A percentile compares a stretch with the other conserved stretches of the same genome.
Conservation (phyloP, 2,888 invertebrate species). For the Crepidodera aurea region DNA sequence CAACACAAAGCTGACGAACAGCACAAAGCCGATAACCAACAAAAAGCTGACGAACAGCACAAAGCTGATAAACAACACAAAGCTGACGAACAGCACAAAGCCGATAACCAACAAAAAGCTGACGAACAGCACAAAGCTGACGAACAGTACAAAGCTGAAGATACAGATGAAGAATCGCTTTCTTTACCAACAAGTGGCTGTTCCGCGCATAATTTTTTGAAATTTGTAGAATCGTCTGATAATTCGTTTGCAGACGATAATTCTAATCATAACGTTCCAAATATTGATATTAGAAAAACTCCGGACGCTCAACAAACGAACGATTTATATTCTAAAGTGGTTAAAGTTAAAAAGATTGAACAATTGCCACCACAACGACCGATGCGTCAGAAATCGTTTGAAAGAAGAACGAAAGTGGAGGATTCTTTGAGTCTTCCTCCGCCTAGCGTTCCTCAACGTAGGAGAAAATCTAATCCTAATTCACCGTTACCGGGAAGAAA, state of each 20-base stretch:
- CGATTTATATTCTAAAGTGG: no score
- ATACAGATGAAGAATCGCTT: constrained; percentile 16
- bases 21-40: no score
- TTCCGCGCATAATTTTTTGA: constrained; percentile 21
- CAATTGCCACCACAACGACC: constrained; percentile 45
- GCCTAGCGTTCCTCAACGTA: constrained; percentile 45
- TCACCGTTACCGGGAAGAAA: constrained; percentile 48
- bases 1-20: no score
- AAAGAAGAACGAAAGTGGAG: constrained; percentile 44
- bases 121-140: no score
- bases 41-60: no score
- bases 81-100: no score
- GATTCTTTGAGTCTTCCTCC: constrained; percentile 9
- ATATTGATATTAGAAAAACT: no score
- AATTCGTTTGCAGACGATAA: constrained; percentile 22
- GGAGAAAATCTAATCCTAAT: constrained; percentile 44
- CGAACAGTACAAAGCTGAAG: no score
- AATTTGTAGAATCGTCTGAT: constrained; percentile 34
- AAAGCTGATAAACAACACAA: no score
- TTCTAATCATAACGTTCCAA: neutral
- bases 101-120: no score
- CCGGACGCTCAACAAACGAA: no score
- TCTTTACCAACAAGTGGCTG: neutral
- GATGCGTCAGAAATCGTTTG: constrained; percentile 52
- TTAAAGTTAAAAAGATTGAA: no score